phyloP scores from a whole-genome alignment of 2,888 invertebrate genomes.

The Megastigmus dorsalis region DNA sequence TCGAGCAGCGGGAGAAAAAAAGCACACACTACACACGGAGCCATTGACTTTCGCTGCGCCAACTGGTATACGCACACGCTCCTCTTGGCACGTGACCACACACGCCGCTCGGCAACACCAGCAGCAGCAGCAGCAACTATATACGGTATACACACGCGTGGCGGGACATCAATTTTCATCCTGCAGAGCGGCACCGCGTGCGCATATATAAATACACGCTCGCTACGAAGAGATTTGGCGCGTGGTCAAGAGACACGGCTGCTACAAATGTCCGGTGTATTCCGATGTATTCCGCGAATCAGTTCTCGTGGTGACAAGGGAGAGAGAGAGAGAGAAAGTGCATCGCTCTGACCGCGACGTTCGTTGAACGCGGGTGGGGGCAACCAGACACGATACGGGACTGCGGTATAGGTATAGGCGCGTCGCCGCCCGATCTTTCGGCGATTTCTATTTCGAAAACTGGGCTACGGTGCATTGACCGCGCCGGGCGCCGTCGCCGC shows the following conservation, averaged over 20 bases:
- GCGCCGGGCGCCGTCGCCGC: too few species aligned
- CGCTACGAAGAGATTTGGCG: constrained; percentile 59
- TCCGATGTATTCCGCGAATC: constrained; percentile 66
- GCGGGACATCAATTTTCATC: constrained; percentile 38
- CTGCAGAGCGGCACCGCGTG: too few species aligned
- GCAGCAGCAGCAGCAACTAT: too few species aligned
- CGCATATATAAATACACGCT: constrained; percentile 50
- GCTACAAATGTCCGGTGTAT: constrained; percentile 66
- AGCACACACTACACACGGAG: too few species aligned
- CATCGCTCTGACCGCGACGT: constrained; percentile 8
- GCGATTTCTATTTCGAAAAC: constrained; percentile 66
- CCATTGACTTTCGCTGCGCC: constrained; percentile 25
- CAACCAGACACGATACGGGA: constrained; percentile 8
- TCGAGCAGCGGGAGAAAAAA: too few species aligned
- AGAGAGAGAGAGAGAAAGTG: too few species aligned
- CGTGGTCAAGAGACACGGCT: constrained; percentile 66
- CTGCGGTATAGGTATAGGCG: too few species aligned
- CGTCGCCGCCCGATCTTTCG: constrained; percentile 25
- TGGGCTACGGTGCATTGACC: constrained; percentile 70
- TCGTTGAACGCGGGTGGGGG: constrained; percentile 3
- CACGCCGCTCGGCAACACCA: not conserved
- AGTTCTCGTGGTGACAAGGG: too few species aligned
- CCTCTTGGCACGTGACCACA: constrained; percentile 33
- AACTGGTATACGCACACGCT: not conserved
- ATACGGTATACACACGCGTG: not conserved